These are phyloP conservation scores for Paratrypauchen microcephalus DNA, from an alignment of 2,797 vertebrate genomes.

Conservation along the genomic window DNA sequence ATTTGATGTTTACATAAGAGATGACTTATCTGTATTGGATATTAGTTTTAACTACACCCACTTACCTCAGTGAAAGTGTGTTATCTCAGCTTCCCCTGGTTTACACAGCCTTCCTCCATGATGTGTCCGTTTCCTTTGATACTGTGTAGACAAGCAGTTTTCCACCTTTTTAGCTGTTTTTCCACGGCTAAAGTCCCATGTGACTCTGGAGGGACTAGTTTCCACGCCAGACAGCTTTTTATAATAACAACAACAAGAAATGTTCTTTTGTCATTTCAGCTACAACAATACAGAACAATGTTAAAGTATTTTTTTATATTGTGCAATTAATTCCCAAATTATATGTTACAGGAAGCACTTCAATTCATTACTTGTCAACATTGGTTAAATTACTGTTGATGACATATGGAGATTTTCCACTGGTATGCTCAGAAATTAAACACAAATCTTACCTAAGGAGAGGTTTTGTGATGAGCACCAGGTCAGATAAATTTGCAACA, in stretches of 20 bases:
- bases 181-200: slow-evolving; percentile 25
- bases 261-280: neutral
- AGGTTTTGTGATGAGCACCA: too few relatives aligned
- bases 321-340: neutral
- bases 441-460: too few relatives aligned
- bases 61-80: slow-evolving; percentile 26
- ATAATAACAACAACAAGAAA: neutral
- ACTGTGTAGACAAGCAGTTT: slow-evolving; percentile 36
- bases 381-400: neutral
- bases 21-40: slow-evolving; percentile 7
- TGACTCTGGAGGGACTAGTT: slow-evolving; percentile 31
- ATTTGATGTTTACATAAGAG: slow-evolving; percentile 12
- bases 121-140: slow-evolving; percentile 64
- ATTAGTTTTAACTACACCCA: neutral
- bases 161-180: slow-evolving; percentile 43
- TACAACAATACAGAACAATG: neutral
- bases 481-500: too few relatives aligned
- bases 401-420: neutral
- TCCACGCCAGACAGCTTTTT: slow-evolving; percentile 16
- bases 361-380: neutral
- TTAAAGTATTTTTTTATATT: neutral
- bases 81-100: slow-evolving; percentile 55
- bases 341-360: neutral
- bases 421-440: neutral
- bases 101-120: slow-evolving; percentile 40